These are phyloP conservation scores for Xylota sylvarum DNA, from an alignment of 2,888 invertebrate genomes.

Conservation along the genomic window DNA sequence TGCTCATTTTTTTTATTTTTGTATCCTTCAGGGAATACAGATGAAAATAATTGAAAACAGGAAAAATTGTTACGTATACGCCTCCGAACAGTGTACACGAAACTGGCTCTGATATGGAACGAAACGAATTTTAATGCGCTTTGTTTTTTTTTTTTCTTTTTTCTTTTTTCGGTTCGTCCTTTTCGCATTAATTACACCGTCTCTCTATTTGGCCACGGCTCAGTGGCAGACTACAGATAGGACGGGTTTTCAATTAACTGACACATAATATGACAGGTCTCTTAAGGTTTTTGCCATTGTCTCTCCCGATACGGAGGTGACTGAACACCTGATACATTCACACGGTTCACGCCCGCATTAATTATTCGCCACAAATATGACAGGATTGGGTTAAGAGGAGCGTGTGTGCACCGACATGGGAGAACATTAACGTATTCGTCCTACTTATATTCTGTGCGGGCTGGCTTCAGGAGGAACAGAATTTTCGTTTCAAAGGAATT, in stretches of 20 bases:
- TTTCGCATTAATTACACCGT: conserved; percentile 36
- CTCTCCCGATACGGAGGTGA: conserved; percentile 1
- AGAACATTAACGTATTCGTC: neutral
- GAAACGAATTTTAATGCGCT: conserved; percentile 41
- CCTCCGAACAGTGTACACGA: neutral
- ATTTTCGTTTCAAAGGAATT: conserved; percentile 31
- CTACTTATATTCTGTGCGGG: neutral
- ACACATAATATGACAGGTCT: conserved; percentile 60
- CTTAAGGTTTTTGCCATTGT: conserved; percentile 26
- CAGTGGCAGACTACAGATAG: conserved; percentile 32
- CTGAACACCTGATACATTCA: conserved; percentile 37
- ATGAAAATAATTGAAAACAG: conserved; percentile 9
- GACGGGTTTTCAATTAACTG: conserved; percentile 54
- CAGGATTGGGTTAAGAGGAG: conserved; percentile 6
- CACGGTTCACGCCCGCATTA: conserved; percentile 24
- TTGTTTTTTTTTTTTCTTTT: conserved; percentile 2
- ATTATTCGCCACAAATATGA: conserved; percentile 41
- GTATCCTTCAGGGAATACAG: conserved; percentile 5
- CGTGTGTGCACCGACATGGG: neutral
- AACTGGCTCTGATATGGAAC: neutral
- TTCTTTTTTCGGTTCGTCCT: neutral
- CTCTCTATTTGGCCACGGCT: conserved; percentile 11
- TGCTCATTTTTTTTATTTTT: conserved; percentile 15
- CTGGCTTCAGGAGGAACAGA: conserved; percentile 1
- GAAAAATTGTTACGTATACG: conserved; percentile 9